Percentiles rank a stretch among this genome's conserved stretches.
phyloP scores from a whole-genome alignment of 2,797 vertebrate genomes.

The Toxotes lorentzi region DNA sequence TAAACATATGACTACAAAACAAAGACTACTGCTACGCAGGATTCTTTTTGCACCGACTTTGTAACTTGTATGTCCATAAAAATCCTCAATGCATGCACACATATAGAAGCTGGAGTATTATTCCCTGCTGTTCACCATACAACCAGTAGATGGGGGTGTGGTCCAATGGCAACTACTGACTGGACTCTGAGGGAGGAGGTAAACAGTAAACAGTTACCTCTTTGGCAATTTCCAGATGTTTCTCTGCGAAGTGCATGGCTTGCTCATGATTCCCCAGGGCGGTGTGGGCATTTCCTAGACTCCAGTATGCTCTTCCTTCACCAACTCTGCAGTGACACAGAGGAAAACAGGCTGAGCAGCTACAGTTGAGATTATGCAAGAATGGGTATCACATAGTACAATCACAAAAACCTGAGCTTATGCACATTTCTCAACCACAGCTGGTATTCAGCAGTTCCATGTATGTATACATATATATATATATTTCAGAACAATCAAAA shows the following conservation, averaged over 20 bases:
- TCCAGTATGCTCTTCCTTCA: conserved; percentile 98
- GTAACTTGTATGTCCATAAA: neutral
- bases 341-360: conserved; percentile 56
- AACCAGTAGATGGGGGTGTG: conserved; percentile 68
- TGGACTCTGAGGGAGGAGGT: conserved; percentile 28
- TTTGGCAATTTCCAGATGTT: conserved; percentile 97
- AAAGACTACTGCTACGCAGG: neutral
- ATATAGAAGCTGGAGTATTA: neutral
- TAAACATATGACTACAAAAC: neutral
- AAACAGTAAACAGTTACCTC: conserved; percentile 86
- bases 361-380: conserved; percentile 48
- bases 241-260: conserved; percentile 94
- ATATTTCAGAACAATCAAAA: neutral
- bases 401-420: neutral
- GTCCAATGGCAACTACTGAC: conserved; percentile 8
- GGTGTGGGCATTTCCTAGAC: conserved; percentile 96
- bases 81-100: neutral
- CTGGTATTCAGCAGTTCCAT: neutral
- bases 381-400: neutral
- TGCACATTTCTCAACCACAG: neutral
- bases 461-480: neutral
- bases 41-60: neutral
- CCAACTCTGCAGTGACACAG: conserved; percentile 89
- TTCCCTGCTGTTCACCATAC: conserved; percentile 29
- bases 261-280: conserved; percentile 95